phyloP scores from a whole-genome alignment of 2,888 invertebrate species.

The Frankliniella fusca region DNA sequence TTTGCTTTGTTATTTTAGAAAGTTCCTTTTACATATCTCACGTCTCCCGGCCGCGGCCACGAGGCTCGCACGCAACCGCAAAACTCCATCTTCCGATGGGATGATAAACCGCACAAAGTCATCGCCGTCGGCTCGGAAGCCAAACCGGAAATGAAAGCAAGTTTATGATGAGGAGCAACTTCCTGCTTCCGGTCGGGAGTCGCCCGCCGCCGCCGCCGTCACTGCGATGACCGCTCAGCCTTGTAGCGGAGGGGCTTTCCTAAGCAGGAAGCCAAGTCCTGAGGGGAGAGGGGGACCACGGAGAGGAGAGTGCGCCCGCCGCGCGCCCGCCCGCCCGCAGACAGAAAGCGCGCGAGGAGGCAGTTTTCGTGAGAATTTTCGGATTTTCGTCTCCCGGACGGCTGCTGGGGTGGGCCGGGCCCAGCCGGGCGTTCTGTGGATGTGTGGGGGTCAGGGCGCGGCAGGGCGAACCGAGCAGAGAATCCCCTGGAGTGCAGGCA shows the following conservation, averaged over 20 bases:
- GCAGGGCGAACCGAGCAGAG: no score
- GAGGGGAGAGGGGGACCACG: neutral
- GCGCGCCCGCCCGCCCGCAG: neutral
- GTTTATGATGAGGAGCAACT: slow-evolving; percentile 18
- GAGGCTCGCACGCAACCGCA: neutral
- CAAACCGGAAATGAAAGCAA: slow-evolving; percentile 5
- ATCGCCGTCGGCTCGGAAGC: slow-evolving; percentile 5
- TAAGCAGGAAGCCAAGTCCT: neutral
- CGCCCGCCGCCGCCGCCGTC: neutral
- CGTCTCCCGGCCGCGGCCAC: no score
- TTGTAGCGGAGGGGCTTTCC: neutral
- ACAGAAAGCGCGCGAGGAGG: no score
- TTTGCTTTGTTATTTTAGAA: no score
- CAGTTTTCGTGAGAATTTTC: neutral
- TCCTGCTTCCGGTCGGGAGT: neutral
- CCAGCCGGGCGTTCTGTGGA: no score
- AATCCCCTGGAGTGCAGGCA: no score
- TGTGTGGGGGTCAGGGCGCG: no score
- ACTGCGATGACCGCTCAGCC: slow-evolving; percentile 16
- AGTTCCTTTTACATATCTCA: no score
- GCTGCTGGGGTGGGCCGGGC: no score
- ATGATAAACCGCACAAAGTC: slow-evolving; percentile 17
- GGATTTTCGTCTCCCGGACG: neutral
- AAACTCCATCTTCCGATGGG: neutral
- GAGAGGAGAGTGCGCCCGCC: neutral